Evolutionary conservation across 2,797 vertebrate genomes (phyloP).

Genomic region (Pseudotriccus pelzelni): DNA sequence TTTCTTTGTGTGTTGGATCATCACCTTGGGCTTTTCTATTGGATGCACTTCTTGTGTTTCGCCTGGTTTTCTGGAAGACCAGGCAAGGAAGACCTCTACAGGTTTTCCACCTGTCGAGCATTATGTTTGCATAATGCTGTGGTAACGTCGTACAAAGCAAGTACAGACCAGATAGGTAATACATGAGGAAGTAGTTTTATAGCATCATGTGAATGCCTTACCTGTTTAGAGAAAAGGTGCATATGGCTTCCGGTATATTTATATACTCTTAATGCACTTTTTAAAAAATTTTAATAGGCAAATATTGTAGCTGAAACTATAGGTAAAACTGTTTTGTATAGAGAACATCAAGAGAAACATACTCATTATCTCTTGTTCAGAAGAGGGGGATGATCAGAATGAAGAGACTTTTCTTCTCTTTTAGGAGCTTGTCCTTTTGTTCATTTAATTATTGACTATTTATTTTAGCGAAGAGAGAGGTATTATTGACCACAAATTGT

Average conservation of each 20-base stretch:
- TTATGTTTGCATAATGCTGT: background rate
- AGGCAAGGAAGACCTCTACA: background rate
- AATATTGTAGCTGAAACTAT: background rate
- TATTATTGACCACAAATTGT: background rate
- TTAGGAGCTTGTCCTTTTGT: background rate
- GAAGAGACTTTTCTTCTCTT: background rate
- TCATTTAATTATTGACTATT: slow-evolving; percentile 5
- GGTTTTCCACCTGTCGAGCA: background rate
- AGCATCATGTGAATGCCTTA: background rate
- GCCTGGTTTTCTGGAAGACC: background rate
- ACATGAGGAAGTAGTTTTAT: background rate
- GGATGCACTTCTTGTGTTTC: background rate
- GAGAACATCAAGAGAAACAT: background rate
- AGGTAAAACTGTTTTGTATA: background rate
- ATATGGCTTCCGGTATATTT: background rate
- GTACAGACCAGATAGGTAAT: background rate
- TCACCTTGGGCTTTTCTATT: background rate
- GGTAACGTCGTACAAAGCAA: background rate
- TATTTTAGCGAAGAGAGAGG: background rate
- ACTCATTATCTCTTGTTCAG: background rate
- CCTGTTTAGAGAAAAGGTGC: background rate
- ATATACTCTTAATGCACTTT: background rate
- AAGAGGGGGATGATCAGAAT: background rate
- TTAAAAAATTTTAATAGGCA: background rate
- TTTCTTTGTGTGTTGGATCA: background rate